Evolutionary conservation across 2,797 vertebrate species (phyloP).

Genomic region (Gobionotothen gibberifrons): DNA sequence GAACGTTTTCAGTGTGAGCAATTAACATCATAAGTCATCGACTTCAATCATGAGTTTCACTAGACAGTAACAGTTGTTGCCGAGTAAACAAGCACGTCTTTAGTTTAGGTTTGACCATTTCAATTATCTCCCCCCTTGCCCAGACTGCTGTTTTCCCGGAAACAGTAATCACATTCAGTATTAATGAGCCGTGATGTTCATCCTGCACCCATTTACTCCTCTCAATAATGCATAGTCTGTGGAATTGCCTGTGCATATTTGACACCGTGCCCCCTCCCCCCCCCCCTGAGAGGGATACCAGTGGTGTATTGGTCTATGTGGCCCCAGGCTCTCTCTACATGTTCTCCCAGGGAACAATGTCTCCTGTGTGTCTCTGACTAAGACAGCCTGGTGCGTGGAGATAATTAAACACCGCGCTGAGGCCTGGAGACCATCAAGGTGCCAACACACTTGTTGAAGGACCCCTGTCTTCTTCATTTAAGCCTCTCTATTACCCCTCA

Average conservation of each 20-base stretch:
- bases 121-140: conserved; percentile 62
- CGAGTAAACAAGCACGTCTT: conserved; percentile 74
- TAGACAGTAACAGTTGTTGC: conserved; percentile 60
- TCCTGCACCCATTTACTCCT: conserved; percentile 82
- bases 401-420: conserved; percentile 67
- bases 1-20: conserved; percentile 4
- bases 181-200: conserved; percentile 82
- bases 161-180: conserved; percentile 83
- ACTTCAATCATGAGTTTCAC: conserved; percentile 39
- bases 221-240: conserved; percentile 83
- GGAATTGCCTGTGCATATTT: conserved; percentile 76
- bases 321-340: conserved; percentile 40
- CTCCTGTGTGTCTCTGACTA: conserved; percentile 58
- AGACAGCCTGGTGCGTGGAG: conserved; percentile 56
- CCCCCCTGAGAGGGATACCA: conserved; percentile 19
- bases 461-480: conserved; percentile 44
- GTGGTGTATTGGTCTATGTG: conserved; percentile 44
- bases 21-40: conserved; percentile 21
- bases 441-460: conserved; percentile 62
- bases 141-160: conserved; percentile 78
- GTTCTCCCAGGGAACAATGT: conserved; percentile 56
- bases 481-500: conserved; percentile 32
- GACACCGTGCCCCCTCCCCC: conserved; percentile 41
- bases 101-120: conserved; percentile 73
- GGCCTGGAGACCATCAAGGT: conserved; percentile 46